Evolutionary conservation across 2,888 invertebrate genomes (phyloP).

Genomic region (Tetropium fuscum): DNA sequence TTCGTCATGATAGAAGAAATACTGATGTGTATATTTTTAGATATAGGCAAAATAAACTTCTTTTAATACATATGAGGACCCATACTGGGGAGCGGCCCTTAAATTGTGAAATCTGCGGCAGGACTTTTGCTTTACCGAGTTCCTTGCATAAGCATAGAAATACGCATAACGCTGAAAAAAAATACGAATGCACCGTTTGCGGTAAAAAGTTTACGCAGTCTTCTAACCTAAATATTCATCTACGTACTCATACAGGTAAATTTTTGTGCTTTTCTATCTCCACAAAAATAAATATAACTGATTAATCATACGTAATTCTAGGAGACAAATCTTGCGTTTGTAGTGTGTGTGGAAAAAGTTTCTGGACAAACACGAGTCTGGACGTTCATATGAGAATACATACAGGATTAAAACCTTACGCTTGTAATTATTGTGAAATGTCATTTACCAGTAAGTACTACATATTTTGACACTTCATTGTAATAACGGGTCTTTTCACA

Average conservation of each 20-base stretch:
- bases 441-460: conserved; percentile 61
- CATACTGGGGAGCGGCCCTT: conserved; percentile 63
- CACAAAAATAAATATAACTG: too few relatives aligned
- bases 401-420: conserved; percentile 61
- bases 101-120: conserved; percentile 62
- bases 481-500: not conserved
- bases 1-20: not conserved
- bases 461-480: too few relatives aligned
- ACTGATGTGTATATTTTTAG: conserved; percentile 42
- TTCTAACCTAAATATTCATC: conserved; percentile 60
- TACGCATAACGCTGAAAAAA: conserved; percentile 57
- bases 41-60: conserved; percentile 60
- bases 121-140: conserved; percentile 61
- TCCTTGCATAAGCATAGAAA: conserved; percentile 61
- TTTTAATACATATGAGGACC: conserved; percentile 59
- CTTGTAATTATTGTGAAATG: conserved; percentile 57
- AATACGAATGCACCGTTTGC: conserved; percentile 60
- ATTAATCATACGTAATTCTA: too few relatives aligned
- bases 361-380: conserved; percentile 57
- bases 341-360: conserved; percentile 60
- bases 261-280: not conserved
- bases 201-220: conserved; percentile 61
- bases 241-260: conserved; percentile 60
- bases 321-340: conserved; percentile 60
- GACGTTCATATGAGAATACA: conserved; percentile 60